These are phyloP conservation scores for Drosophila kepulauana DNA, from an alignment of 1,140 invertebrate species.

Conservation along the genomic window DNA sequence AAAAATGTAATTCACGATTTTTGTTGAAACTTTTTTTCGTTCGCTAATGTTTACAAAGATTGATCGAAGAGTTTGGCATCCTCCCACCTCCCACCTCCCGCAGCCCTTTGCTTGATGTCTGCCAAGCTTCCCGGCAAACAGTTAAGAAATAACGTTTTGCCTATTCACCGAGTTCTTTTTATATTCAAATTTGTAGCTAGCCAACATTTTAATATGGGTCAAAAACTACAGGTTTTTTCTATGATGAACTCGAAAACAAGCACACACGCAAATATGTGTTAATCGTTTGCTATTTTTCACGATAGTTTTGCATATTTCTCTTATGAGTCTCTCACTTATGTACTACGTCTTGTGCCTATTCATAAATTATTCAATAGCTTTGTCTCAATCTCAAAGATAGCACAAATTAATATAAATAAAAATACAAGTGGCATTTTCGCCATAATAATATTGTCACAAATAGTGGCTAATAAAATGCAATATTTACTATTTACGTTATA, in stretches of 20 bases:
- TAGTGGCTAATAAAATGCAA: neutral
- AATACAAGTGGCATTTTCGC: constrained; percentile 45
- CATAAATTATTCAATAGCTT: constrained; percentile 54
- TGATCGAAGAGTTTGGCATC: constrained; percentile 40
- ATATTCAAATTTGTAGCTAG: constrained; percentile 70
- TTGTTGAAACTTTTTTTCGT: constrained; percentile 55
- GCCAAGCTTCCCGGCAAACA: constrained; percentile 46
- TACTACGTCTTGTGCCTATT: constrained; percentile 9
- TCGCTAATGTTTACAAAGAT: constrained; percentile 20
- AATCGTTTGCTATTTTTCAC: constrained; percentile 61
- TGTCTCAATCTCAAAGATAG: constrained; percentile 13
- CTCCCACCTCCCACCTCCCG: neutral
- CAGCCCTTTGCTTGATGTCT: neutral
- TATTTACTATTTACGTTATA: constrained; percentile 18
- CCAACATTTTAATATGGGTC: constrained; percentile 71
- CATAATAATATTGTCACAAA: constrained; percentile 8
- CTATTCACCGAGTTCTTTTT: constrained; percentile 61
- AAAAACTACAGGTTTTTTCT: constrained; percentile 75
- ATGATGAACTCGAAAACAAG: constrained; percentile 51
- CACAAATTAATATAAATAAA: neutral
- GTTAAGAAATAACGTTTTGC: constrained; percentile 68
- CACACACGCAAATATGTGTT: constrained; percentile 59
- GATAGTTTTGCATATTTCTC: constrained; percentile 32
- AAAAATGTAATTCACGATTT: constrained; percentile 75
- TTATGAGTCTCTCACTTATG: constrained; percentile 1